A percentile compares a stretch with the other conserved stretches of the same genome.
Conservation (phyloP, 1,140 invertebrate genomes). For the Camponotus floridanus region DNA sequence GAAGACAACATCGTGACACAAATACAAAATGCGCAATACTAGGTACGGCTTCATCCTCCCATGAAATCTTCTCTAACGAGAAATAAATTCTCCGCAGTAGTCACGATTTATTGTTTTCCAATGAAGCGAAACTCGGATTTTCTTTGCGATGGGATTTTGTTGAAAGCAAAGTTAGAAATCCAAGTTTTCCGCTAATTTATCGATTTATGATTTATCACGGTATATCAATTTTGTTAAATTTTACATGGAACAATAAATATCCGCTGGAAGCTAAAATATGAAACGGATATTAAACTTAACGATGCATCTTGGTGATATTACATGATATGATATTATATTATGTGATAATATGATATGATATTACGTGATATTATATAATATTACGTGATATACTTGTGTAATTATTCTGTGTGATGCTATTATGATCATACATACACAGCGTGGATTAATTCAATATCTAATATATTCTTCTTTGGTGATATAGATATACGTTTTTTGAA, state of each 20-base stretch:
- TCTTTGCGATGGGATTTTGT: not conserved
- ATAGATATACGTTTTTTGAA: not conserved
- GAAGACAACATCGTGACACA: conserved; percentile 17
- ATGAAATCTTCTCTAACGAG: not conserved
- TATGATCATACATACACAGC: not conserved
- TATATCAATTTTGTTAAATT: not conserved
- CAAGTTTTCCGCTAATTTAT: not conserved
- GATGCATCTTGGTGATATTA: not conserved
- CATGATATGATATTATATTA: not conserved
- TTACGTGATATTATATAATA: no score
- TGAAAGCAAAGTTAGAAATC: not conserved
- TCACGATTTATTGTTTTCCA: conserved; percentile 26
- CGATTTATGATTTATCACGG: not conserved
- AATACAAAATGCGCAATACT: not conserved
- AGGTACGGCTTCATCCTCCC: conserved; percentile 12
- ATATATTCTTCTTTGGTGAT: not conserved
- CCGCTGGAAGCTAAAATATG: not conserved
- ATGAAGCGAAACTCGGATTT: not conserved
- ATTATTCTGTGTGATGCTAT: no score
- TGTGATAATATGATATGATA: not conserved
- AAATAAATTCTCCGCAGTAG: not conserved
- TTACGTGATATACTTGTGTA: no score
- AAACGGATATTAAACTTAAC: not conserved
- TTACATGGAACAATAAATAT: not conserved
- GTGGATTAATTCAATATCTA: not conserved